These are phyloP conservation scores for Macrosiphum euphorbiae DNA, from an alignment of 2,888 invertebrate species.

Conservation along the genomic window DNA sequence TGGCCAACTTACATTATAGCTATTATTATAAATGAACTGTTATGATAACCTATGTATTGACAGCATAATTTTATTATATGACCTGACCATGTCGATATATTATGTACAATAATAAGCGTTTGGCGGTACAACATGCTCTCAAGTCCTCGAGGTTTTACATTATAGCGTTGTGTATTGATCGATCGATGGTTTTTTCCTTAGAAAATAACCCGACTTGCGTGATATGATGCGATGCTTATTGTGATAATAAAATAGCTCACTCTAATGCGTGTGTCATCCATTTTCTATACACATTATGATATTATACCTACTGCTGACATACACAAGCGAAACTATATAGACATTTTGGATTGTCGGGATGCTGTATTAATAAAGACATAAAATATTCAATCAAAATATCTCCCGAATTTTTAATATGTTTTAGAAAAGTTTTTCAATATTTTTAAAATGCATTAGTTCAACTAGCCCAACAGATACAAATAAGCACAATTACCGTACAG, in stretches of 20 bases:
- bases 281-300: neutral
- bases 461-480: neutral
- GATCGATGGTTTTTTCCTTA: neutral
- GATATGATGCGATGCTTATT: neutral
- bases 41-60: neutral
- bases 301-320: neutral
- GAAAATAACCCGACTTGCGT: neutral
- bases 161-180: neutral
- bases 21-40: neutral
- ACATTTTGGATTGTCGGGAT: neutral
- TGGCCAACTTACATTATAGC: neutral
- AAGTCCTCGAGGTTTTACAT: neutral
- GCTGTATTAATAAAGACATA: neutral
- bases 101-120: neutral
- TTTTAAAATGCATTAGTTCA: neutral
- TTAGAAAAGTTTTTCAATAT: neutral
- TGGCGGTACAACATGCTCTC: neutral
- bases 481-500: neutral
- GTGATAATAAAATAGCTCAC: neutral
- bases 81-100: neutral
- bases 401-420: neutral
- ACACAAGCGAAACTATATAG: neutral
- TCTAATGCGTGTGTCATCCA: neutral
- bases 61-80: neutral
- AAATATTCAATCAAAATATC: neutral